Evolutionary conservation across 1,140 invertebrate genomes (phyloP), one percentile per base, ranked within the genome.

Genomic region (Aphelenchoides fujianensis): DNA sequence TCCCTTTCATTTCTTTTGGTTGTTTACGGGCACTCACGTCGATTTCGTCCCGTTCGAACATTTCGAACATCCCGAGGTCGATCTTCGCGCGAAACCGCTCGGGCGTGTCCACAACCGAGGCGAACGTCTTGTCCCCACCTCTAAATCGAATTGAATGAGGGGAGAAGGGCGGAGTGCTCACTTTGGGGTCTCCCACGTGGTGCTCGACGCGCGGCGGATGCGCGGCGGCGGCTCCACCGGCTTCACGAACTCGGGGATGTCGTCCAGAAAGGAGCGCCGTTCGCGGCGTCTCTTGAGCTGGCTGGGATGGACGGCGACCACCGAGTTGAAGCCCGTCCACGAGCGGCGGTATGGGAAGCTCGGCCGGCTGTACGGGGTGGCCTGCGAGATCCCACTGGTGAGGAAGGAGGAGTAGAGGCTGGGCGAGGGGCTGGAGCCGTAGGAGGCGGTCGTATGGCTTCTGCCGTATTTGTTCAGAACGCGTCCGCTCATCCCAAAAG

Each of bases 171-270:
- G n/a, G n/a, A n/a, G n/a, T 71, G 55, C 72, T 74, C 66, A 73
- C 72, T 61, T 74, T 9, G 72, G 72, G 28, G 32, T 52, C 28
- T 73, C 72, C 72, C 72, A 73, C 16, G 41, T 63, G 16, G 72
- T 76, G 9, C 63, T 71, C 16, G 70, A 73, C 31, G 53, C 34
- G n/a, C 72, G 70, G 9, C 71, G 54, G 28, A 71, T 28, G 23
- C 35, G 68, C 7, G 36, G 32, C 2, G 31, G 12, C 2, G 31
- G 12, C 3, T 66, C 63, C 31, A 36, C 16, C 0, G 63, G 63
- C 31, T 66, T 66, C 1, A 36, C 36, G 32, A 27, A 66, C 34
- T 59, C 55, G 0, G 63, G 32, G 23, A 36, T 66, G 16, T 66
- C 63, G 12, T 66, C 63, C 31, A 66, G 36, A 1, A 12, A n/a